Evolutionary conservation across 2,888 invertebrate genomes (phyloP).

Genomic region (Pharmacophagus antenor): DNA sequence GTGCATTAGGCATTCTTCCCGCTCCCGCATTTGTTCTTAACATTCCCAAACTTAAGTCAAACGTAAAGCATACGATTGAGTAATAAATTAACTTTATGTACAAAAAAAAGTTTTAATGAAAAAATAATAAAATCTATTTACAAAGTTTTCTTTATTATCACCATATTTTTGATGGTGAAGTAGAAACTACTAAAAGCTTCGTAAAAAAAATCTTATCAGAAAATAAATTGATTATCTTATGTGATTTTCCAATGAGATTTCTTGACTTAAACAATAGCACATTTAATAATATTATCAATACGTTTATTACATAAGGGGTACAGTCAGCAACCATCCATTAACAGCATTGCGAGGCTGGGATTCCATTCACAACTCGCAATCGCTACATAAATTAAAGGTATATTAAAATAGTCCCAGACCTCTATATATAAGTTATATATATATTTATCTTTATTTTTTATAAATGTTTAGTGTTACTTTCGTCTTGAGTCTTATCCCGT

Average conservation of each 20-base stretch:
- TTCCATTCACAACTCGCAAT: conserved; percentile 33
- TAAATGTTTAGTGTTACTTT: conserved; percentile 38
- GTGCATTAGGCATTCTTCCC: conserved; percentile 42
- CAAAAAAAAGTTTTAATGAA: conserved; percentile 44
- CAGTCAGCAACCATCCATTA: conserved; percentile 34
- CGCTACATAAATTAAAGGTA: conserved; percentile 37
- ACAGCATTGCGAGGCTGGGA: conserved; percentile 36
- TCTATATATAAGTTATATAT: conserved; percentile 32
- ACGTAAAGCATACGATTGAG: conserved; percentile 39
- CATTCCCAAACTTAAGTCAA: conserved; percentile 37
- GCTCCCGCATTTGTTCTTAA: conserved; percentile 36
- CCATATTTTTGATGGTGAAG: conserved; percentile 72
- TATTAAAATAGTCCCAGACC: conserved; percentile 41
- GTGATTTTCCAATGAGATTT: conserved; percentile 14
- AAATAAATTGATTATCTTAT: conserved; percentile 29
- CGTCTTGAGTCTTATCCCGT: conserved; percentile 45
- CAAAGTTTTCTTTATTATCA: conserved; percentile 78
- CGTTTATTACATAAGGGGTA: conserved; percentile 13
- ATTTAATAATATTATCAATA: conserved; percentile 22
- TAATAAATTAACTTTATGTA: conserved; percentile 49
- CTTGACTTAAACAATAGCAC: conserved; percentile 23
- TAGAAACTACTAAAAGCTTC: conserved; percentile 42
- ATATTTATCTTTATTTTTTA: conserved; percentile 4
- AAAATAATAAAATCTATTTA: conserved; percentile 64
- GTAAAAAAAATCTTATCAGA: conserved; percentile 31